Evolutionary conservation across 2,797 vertebrate species (phyloP).

Genomic region (Sphaeramia orbicularis): DNA sequence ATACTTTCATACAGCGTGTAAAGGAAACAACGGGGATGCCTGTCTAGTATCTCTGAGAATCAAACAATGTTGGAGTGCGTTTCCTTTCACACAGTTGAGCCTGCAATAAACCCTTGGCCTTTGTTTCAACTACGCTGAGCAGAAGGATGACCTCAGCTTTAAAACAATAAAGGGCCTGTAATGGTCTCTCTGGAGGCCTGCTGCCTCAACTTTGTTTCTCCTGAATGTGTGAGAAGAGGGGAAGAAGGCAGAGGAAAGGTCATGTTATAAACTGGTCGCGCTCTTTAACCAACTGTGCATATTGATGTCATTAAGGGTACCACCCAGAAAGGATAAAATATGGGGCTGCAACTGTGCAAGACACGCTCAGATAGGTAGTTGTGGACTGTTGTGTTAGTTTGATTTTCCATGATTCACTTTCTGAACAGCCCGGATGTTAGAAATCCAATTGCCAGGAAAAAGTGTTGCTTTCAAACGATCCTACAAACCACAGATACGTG

Average conservation of each 20-base stretch:
- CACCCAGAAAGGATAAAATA: constrained; percentile 8
- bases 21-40: constrained; percentile 66
- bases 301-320: constrained; percentile 37
- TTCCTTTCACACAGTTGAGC: constrained; percentile 98
- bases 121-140: constrained; percentile 92
- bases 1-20: constrained; percentile 10
- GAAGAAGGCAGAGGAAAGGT: constrained; percentile 41
- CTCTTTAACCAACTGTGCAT: constrained; percentile 49
- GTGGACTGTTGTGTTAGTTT: neutral
- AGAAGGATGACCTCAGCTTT: constrained; percentile 98
- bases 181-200: constrained; percentile 94
- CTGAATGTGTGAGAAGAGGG: constrained; percentile 90
- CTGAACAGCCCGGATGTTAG: neutral
- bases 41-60: constrained; percentile 79
- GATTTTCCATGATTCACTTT: no score
- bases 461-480: no score
- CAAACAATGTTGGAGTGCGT: constrained; percentile 93
- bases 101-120: constrained; percentile 94
- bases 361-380: no score
- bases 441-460: neutral
- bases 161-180: constrained; percentile 98
- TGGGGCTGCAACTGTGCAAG: neutral
- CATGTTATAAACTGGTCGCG: constrained; percentile 66
- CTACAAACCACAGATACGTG: no score
- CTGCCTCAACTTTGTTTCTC: constrained; percentile 95